Evolutionary conservation across 2,113 vertebrate species (phyloP).

Genomic region (Notiomystis cincta): DNA sequence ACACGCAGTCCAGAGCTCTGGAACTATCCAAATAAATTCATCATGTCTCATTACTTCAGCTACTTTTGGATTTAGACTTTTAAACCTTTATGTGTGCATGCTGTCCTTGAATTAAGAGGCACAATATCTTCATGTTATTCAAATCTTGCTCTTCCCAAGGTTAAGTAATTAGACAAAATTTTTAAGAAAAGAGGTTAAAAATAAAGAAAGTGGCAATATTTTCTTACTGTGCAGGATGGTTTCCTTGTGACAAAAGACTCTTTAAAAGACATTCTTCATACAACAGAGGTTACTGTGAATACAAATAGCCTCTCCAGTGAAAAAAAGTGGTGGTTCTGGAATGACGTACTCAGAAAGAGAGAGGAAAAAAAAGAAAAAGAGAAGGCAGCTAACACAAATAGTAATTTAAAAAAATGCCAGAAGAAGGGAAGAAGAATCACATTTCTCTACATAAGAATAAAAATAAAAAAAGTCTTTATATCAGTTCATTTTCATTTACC

Average conservation of each 20-base stretch:
- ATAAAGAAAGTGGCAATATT: background rate
- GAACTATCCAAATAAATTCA: background rate
- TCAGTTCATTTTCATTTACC: background rate
- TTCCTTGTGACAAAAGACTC: background rate
- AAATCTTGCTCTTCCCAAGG: background rate
- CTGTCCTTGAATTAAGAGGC: background rate
- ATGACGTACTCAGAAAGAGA: background rate
- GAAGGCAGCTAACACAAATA: background rate
- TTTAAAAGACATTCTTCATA: background rate
- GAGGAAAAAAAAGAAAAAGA: background rate
- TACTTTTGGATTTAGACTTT: background rate
- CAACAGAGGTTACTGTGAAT: background rate
- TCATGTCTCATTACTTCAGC: background rate
- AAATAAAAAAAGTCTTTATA: background rate
- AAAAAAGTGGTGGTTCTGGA: background rate
- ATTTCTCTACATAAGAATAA: background rate
- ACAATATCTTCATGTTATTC: background rate
- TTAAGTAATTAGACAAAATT: background rate
- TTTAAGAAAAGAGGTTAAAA: constrained; percentile 6
- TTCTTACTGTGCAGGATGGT: background rate
- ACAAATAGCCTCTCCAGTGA: background rate
- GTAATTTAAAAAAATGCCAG: background rate
- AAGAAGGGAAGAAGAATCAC: background rate
- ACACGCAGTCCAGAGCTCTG: background rate
- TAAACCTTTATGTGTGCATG: background rate